Conservation (phyloP, 2,113 vertebrate genomes). For the Asarcornis scutulata region DNA sequence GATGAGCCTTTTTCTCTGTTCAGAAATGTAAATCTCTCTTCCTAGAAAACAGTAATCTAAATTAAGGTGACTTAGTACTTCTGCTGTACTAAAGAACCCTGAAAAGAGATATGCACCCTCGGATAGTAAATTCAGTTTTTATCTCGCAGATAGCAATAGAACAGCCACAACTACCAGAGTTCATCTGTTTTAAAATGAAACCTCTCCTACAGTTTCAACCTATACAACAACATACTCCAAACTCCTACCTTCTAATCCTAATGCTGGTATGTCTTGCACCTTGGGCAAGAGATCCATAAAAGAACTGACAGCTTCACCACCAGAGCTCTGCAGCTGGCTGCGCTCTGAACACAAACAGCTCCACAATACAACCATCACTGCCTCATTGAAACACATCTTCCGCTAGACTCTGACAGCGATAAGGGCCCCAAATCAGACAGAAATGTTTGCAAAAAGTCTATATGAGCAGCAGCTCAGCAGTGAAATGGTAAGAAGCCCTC, state of each 20-base stretch:
- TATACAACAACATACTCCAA: not conserved
- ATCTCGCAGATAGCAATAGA: not conserved
- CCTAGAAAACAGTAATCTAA: not conserved
- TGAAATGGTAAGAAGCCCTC: not conserved
- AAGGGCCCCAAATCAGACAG: not conserved
- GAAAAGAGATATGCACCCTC: not conserved
- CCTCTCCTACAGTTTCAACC: not conserved
- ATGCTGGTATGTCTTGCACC: not conserved
- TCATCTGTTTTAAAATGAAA: not conserved
- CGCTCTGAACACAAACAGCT: not conserved
- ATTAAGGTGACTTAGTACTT: not conserved
- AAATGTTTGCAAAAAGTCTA: not conserved
- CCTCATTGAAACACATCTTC: not conserved
- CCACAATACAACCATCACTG: not conserved
- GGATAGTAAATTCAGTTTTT: not conserved
- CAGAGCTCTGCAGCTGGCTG: not conserved
- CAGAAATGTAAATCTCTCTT: not conserved
- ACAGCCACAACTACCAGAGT: not conserved
- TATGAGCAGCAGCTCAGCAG: not conserved
- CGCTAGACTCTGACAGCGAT: not conserved
- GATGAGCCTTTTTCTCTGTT: not conserved
- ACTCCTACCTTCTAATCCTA: not conserved
- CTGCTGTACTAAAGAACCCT: not conserved
- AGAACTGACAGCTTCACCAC: not conserved
- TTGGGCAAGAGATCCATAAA: not conserved